Percentiles rank a stretch among this genome's conserved stretches.
phyloP scores from a whole-genome alignment of 2,797 vertebrate genomes.

The Periparus ater region DNA sequence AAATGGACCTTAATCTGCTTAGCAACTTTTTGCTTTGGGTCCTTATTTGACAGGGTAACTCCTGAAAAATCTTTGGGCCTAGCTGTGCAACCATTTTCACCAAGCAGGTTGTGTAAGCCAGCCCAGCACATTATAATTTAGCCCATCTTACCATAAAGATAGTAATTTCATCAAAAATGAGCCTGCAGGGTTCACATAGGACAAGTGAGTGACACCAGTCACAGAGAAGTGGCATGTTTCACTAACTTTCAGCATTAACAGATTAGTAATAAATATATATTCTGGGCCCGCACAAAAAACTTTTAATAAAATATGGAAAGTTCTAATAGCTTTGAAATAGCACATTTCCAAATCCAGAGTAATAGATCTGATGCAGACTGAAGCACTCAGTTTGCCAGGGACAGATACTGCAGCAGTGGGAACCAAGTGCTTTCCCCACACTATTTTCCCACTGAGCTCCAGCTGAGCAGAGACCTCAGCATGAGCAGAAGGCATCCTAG shows the following conservation, averaged over 20 bases:
- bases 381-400: neutral
- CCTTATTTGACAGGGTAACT: neutral
- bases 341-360: neutral
- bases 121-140: neutral
- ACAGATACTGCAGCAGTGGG: neutral
- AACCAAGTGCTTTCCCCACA: neutral
- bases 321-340: neutral
- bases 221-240: neutral
- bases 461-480: neutral
- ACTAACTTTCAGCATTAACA: neutral
- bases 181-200: neutral
- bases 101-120: neutral
- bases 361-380: neutral
- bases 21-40: neutral
- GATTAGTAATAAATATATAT: neutral
- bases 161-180: neutral
- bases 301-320: neutral
- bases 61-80: neutral
- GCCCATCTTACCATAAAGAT: neutral
- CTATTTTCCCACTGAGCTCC: neutral
- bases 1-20: neutral
- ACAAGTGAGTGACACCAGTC: neutral
- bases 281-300: neutral
- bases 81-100: neutral
- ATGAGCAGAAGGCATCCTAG: neutral